Base-by-base conservation (phyloP, 2,797 vertebrate species). In the Xenopus petersii region DNA sequence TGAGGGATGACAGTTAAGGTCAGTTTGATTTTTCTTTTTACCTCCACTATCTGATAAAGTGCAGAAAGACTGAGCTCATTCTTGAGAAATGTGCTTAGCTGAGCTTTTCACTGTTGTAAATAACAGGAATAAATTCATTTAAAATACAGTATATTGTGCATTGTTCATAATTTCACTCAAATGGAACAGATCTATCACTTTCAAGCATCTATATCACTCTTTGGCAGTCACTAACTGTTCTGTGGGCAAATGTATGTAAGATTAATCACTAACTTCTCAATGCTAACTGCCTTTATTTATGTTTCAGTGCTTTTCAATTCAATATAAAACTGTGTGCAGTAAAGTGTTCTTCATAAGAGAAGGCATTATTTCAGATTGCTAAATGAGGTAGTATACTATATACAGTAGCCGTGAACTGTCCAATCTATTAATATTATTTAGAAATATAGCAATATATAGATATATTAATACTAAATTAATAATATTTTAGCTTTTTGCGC, bases 141-240 rank as follows among this genome's bases (percentile, higher is more conserved):
- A 55, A 67, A 67, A 67, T 67, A 47, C 47, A 67, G 21, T 67
- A 17, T 12, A 67, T 67, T 16, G 26, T 67, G 66, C 51, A 67
- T 67, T 49, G n/a, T 55, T 54, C 49, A 55, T 55, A 30, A 67
- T 55, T 26, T 67, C 48, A 33, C 48, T 47, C 48, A 55, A 67
- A 67, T 51, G 26, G 49, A 67, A 51, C 24, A 67, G 48, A 67
- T 67, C 48, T 67, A 67, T 67, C 66, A 51, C 49, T 51, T 24
- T 8, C 17, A 17, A 67, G 12, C 47, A 67, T 67, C 48, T 55
- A 55, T 55, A 67, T 67, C 26, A 55, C 66, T 21, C 24, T 55
- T 47, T n/a, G 15, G 62, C 62, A 64, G 36, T 47, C 62, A 47
- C 33, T 64, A 47, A n/a, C 62, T 64, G 62, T 64, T 42, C 62